A percentile compares a stretch with the other conserved stretches of the same genome.
These are phyloP conservation scores for Podarcis raffonei DNA, from an alignment of 2,113 vertebrate species.

Conservation along the genomic window DNA sequence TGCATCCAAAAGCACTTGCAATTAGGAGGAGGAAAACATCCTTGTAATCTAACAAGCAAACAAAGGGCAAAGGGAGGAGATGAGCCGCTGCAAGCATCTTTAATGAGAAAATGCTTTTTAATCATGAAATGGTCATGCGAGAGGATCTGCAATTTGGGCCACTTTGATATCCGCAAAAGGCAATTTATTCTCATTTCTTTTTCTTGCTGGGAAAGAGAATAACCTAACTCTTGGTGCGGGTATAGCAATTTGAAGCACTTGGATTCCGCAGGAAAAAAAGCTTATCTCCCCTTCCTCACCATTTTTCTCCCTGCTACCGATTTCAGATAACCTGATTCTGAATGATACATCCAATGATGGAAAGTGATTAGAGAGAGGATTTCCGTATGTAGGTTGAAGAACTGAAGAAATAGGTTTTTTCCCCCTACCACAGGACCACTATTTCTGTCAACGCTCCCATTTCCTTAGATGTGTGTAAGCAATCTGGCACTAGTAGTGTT, in stretches of 20 bases:
- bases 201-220: conserved; percentile 47
- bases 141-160: conserved; percentile 41
- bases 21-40: conserved; percentile 48
- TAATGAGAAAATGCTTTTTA: conserved; percentile 63
- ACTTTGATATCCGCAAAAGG: conserved; percentile 51
- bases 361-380: not conserved
- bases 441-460: not conserved
- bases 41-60: conserved; percentile 55
- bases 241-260: conserved; percentile 59
- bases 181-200: conserved; percentile 60
- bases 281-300: not conserved
- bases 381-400: accelerated
- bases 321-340: conserved; percentile 28
- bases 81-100: conserved; percentile 41
- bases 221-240: conserved; percentile 23
- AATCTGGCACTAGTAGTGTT: not conserved
- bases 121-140: conserved; percentile 55
- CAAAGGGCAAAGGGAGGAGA: conserved; percentile 35
- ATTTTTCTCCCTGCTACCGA: not conserved
- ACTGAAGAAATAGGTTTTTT: conserved; percentile 20
- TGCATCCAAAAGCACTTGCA: conserved; percentile 39
- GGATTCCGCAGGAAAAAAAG: conserved; percentile 30
- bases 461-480: not conserved
- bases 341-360: not conserved
- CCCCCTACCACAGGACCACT: not conserved